Evolutionary conservation across 1,140 invertebrate species (phyloP).

Genomic region (Bombus turneri): DNA sequence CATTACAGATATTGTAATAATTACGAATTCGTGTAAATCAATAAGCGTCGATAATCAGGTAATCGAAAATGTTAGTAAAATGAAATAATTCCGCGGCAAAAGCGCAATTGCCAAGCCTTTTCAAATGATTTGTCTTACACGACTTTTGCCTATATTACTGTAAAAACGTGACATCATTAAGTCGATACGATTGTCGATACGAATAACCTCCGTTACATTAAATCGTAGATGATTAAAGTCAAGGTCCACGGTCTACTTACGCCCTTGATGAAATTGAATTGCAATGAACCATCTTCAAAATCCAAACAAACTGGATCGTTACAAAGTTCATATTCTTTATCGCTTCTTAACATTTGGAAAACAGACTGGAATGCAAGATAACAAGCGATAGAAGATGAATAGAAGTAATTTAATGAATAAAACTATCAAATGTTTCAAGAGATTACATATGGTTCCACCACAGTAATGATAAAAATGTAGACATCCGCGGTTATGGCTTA

Average conservation of each 20-base stretch:
- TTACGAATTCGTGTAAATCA: slow-evolving; percentile 38
- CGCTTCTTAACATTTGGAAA: too few relatives aligned
- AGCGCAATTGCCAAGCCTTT: neutral
- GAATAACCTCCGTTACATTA: neutral
- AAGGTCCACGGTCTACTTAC: neutral
- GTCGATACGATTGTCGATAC: neutral
- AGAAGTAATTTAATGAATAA: too few relatives aligned
- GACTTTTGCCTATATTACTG: neutral
- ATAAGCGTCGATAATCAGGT: neutral
- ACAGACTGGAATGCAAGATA: too few relatives aligned
- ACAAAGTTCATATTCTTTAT: too few relatives aligned
- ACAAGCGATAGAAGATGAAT: too few relatives aligned
- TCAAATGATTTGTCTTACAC: neutral
- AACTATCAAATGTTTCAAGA: too few relatives aligned
- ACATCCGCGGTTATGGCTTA: too few relatives aligned
- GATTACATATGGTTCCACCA: too few relatives aligned
- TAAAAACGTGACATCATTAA: neutral
- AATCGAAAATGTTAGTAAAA: neutral
- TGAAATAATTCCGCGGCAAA: neutral
- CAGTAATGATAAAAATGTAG: too few relatives aligned
- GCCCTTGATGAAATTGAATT: too few relatives aligned
- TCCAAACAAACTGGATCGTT: too few relatives aligned
- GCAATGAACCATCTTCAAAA: neutral
- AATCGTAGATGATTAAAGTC: neutral
- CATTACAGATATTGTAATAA: slow-evolving; percentile 35